Conservation (phyloP, 1,140 invertebrate species). For the Brachionus manjavacas region DNA sequence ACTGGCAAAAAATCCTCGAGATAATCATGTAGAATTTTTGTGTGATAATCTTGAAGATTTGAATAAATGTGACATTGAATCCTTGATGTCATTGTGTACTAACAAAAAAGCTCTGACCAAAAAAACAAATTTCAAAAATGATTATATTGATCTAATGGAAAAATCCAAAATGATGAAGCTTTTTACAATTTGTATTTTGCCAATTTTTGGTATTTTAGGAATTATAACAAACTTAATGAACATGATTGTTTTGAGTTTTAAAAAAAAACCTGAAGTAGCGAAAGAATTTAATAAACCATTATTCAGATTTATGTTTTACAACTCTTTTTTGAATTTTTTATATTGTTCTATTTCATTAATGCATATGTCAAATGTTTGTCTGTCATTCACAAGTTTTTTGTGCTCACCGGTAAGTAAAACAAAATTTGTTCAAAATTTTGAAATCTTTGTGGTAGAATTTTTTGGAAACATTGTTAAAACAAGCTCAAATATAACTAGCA, state of each 20-base stretch:
- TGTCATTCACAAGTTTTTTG: background rate
- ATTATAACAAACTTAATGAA: background rate
- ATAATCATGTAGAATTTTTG: background rate
- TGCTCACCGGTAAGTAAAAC: background rate
- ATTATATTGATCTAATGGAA: background rate
- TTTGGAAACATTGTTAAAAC: background rate
- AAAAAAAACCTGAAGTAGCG: background rate
- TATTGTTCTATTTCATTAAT: background rate
- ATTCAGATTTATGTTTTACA: slow-evolving; percentile 1
- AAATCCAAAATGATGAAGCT: background rate
- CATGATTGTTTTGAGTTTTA: background rate
- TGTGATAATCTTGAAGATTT: background rate
- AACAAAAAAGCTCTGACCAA: background rate
- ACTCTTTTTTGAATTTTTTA: background rate
- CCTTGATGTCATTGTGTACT: background rate
- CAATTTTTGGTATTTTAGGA: background rate
- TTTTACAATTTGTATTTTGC: background rate
- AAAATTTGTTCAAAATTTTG: background rate
- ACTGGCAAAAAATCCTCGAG: background rate
- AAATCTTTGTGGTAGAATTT: background rate
- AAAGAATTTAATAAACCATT: background rate
- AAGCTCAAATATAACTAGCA: background rate
- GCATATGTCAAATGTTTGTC: background rate
- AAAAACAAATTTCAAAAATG: background rate
- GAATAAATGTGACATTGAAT: background rate